Percentiles rank a stretch among this genome's conserved stretches.
Evolutionary conservation across 1,140 invertebrate genomes (phyloP).

Genomic region (Drosophila grimshawi): DNA sequence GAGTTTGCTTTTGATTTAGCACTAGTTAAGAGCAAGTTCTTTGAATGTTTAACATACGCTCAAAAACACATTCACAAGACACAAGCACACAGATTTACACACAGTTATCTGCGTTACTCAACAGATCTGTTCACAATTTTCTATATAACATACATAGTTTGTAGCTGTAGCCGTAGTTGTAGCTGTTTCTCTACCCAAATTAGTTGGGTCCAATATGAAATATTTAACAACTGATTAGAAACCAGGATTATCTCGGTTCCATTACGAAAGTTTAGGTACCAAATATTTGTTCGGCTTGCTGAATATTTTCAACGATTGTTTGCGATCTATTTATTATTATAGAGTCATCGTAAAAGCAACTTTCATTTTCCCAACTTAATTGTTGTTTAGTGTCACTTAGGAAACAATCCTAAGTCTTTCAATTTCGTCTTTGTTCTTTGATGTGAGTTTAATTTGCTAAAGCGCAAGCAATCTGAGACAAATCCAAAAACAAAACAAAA

Average conservation of each 20-base stretch:
- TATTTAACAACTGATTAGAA: conserved; percentile 4
- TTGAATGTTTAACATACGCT: conserved; percentile 37
- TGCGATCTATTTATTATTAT: too few relatives aligned
- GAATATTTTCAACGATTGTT: not conserved
- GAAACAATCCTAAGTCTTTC: conserved; percentile 1
- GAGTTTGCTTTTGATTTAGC: conserved; percentile 29
- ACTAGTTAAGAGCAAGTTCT: conserved; percentile 42
- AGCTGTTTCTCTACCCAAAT: conserved; percentile 36
- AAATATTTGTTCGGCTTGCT: conserved; percentile 14
- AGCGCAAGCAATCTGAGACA: not conserved
- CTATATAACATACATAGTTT: conserved; percentile 29
- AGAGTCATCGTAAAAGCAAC: too few relatives aligned
- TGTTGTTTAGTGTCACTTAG: not conserved
- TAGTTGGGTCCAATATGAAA: conserved; percentile 33
- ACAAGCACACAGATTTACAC: conserved; percentile 22
- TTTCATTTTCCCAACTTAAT: not conserved
- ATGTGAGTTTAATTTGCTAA: too few relatives aligned
- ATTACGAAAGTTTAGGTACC: conserved; percentile 8
- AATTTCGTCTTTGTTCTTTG: not conserved
- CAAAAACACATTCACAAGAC: conserved; percentile 18
- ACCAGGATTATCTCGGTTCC: conserved; percentile 9
- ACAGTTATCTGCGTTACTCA: conserved; percentile 1
- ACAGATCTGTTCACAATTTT: conserved; percentile 38
- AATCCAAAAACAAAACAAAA: conserved; percentile 4
- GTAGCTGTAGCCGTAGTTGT: conserved; percentile 22